A percentile compares a stretch with the other conserved stretches of the same genome.
These are phyloP conservation scores for Oxytorus armatus DNA, from an alignment of 2,888 invertebrate genomes.

Conservation along the genomic window DNA sequence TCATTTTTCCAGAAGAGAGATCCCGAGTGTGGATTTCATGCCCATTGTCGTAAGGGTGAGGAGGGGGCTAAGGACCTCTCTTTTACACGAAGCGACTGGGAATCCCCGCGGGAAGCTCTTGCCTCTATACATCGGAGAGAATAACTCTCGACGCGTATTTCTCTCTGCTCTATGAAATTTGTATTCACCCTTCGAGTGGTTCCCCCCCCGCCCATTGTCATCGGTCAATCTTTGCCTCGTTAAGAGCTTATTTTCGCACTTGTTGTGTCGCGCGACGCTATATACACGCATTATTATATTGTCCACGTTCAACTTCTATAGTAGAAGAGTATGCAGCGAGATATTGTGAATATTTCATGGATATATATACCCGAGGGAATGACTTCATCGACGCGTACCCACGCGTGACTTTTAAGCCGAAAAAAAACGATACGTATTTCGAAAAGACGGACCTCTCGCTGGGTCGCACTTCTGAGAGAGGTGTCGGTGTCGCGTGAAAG, in stretches of 20 bases:
- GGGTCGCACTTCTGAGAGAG: neutral
- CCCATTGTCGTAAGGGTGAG: conserved; percentile 79
- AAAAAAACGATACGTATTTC: conserved; percentile 43
- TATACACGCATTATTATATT: conserved; percentile 27
- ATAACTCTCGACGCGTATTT: conserved; percentile 28
- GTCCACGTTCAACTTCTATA: conserved; percentile 1
- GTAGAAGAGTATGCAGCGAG: neutral
- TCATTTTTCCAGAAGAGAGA: conserved; percentile 51
- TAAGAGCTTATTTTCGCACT: conserved; percentile 84
- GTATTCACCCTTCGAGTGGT: conserved; percentile 72
- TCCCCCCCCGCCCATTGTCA: conserved; percentile 79
- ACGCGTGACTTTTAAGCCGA: conserved; percentile 51
- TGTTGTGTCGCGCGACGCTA: conserved; percentile 72
- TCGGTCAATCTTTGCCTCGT: conserved; percentile 84
- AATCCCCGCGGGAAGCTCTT: conserved; percentile 74
- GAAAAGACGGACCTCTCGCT: conserved; percentile 21
- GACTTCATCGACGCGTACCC: conserved; percentile 59
- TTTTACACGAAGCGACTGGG: conserved; percentile 72
- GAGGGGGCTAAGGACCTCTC: conserved; percentile 76
- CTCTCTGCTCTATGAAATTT: conserved; percentile 2
- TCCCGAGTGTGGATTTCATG: conserved; percentile 81
- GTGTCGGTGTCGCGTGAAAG: conserved; percentile 12
- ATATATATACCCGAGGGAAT: conserved; percentile 54
- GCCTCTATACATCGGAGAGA: neutral
- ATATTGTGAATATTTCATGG: conserved; percentile 19